Evolutionary conservation across 2,113 vertebrate genomes (phyloP).

Genomic region (Lutjanus erythropterus): DNA sequence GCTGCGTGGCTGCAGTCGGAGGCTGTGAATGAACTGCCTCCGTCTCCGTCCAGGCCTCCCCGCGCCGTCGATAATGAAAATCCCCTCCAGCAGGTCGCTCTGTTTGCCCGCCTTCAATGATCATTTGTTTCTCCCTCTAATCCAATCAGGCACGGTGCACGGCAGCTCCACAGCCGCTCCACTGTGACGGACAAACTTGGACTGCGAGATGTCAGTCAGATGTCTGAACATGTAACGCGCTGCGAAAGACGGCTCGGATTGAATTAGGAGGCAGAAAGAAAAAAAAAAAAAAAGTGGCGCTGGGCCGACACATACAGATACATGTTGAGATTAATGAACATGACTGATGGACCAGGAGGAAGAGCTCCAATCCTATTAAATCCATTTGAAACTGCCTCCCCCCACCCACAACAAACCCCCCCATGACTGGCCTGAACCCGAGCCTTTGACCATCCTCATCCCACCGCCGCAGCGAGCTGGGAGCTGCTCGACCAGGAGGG

Average conservation of each 20-base stretch:
- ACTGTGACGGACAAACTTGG: slow-evolving; percentile 43
- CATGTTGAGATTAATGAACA: slow-evolving; percentile 63
- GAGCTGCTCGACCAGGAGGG: slow-evolving; percentile 44
- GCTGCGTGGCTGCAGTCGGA: slow-evolving; percentile 2
- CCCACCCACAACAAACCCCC: slow-evolving; percentile 40
- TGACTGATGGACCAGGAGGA: slow-evolving; percentile 51
- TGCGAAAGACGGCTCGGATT: slow-evolving; percentile 11
- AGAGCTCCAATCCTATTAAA: slow-evolving; percentile 67
- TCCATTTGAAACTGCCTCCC: slow-evolving; percentile 59
- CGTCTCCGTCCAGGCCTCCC: slow-evolving; percentile 30
- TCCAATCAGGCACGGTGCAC: slow-evolving; percentile 66
- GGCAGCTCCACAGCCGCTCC: slow-evolving; percentile 17
- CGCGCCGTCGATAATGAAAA: slow-evolving; percentile 58
- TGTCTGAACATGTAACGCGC: slow-evolving; percentile 13
- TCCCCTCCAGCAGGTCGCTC: slow-evolving; percentile 52
- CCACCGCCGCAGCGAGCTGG: slow-evolving; percentile 12
- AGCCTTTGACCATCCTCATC: slow-evolving; percentile 9
- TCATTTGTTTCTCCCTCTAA: slow-evolving; percentile 67
- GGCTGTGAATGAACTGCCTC: slow-evolving; percentile 46
- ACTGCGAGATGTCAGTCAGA: slow-evolving; percentile 52
- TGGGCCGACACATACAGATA: slow-evolving; percentile 40
- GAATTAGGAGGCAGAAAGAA: slow-evolving; percentile 40
- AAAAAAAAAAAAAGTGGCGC: not conserved
- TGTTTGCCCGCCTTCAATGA: slow-evolving; percentile 59
- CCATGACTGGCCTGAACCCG: slow-evolving; percentile 12